These are phyloP conservation scores for Leucophenga varia DNA, from an alignment of 1,140 invertebrate genomes.

Conservation along the genomic window DNA sequence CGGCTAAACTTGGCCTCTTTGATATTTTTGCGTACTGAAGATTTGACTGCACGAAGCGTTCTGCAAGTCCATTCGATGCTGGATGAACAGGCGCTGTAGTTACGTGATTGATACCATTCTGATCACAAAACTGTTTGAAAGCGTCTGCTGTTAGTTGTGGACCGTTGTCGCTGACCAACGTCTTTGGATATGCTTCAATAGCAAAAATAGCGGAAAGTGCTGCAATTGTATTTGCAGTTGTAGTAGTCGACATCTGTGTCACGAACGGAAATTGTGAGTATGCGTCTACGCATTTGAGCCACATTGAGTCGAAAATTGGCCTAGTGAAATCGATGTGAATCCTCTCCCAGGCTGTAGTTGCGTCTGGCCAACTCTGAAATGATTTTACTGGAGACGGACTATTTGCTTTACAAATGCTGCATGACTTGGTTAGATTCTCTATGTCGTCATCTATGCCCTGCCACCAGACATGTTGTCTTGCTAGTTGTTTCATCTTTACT, in stretches of 20 bases:
- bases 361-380: conserved; percentile 6
- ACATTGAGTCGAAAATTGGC: conserved; percentile 8
- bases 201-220: conserved; percentile 20
- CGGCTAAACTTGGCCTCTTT: conserved; percentile 5
- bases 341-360: conserved; percentile 8
- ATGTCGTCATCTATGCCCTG: conserved; percentile 58
- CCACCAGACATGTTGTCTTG: conserved; percentile 58
- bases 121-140: conserved; percentile 11
- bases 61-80: conserved; percentile 39
- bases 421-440: conserved; percentile 16
- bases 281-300: conserved; percentile 17
- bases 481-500: conserved; percentile 58
- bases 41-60: conserved; percentile 24
- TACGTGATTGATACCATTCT: conserved; percentile 23
- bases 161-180: conserved; percentile 34
- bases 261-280: conserved; percentile 21
- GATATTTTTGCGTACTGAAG: conserved; percentile 1
- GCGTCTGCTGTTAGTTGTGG: conserved; percentile 20
- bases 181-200: conserved; percentile 29
- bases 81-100: conserved; percentile 28
- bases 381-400: conserved; percentile 4
- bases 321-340: conserved; percentile 14
- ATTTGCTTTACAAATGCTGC: conserved; percentile 10
- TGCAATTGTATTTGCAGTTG: conserved; percentile 12
- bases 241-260: conserved; percentile 11